Evolutionary conservation across 2,113 vertebrate genomes (phyloP).

Genomic region (Oncorhynchus clarkii): DNA sequence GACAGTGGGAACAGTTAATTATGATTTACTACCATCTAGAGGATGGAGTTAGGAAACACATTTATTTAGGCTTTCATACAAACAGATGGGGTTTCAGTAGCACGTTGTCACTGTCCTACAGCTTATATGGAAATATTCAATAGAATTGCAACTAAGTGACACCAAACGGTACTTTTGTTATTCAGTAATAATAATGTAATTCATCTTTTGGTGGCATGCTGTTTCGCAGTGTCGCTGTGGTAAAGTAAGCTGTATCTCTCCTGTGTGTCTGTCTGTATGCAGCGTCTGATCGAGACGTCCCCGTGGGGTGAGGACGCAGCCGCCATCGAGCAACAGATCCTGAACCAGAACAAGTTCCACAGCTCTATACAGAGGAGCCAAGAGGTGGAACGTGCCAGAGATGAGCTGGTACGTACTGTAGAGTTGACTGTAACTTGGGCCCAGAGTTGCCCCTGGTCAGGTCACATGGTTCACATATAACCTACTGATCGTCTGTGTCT

Average conservation of each 20-base stretch:
- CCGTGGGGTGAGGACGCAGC: conserved; percentile 84
- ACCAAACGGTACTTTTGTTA: too few relatives aligned
- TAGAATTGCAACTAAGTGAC: too few relatives aligned
- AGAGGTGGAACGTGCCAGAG: conserved; percentile 81
- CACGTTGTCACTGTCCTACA: too few relatives aligned
- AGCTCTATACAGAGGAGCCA: conserved; percentile 83
- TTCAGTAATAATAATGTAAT: too few relatives aligned
- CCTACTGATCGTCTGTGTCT: not conserved
- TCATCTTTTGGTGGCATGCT: too few relatives aligned
- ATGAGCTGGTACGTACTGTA: conserved; percentile 80
- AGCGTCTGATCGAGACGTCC: conserved; percentile 86
- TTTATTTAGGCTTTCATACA: too few relatives aligned
- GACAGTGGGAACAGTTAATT: conserved; percentile 2
- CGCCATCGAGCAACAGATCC: conserved; percentile 85
- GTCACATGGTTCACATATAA: not conserved
- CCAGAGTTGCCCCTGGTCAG: not conserved
- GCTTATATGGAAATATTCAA: too few relatives aligned
- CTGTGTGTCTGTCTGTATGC: conserved; percentile 6
- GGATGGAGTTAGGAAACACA: conserved; percentile 26
- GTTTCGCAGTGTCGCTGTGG: not conserved
- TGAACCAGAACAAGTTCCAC: conserved; percentile 79
- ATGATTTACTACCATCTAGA: conserved; percentile 60
- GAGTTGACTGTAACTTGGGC: too few relatives aligned
- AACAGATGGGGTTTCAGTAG: too few relatives aligned
- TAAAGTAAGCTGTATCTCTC: not conserved